Conservation (phyloP, 2,797 vertebrate species). For the Masticophis lateralis region DNA sequence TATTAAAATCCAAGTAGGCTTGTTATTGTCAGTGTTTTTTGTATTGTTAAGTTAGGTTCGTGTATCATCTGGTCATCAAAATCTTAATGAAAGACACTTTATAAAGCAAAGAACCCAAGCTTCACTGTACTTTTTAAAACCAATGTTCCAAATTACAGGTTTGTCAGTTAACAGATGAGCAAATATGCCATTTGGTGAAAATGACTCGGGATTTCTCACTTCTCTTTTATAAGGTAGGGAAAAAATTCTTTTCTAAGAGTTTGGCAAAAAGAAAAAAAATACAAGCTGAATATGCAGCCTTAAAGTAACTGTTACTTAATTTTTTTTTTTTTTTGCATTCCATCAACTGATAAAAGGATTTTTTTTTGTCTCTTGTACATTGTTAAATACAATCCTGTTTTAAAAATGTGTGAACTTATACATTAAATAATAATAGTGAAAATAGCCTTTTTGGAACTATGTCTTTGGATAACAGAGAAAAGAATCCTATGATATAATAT, state of each 20-base stretch:
- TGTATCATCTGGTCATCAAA: neutral
- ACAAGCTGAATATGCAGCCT: neutral
- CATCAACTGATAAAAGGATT: neutral
- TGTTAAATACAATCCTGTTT: neutral
- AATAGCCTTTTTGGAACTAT: neutral
- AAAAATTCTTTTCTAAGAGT: neutral
- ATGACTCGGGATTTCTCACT: slow-evolving; percentile 88
- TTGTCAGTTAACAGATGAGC: slow-evolving; percentile 78
- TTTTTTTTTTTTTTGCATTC: neutral
- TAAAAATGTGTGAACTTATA: neutral
- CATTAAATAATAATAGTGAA: neutral
- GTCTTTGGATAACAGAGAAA: neutral
- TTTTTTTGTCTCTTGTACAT: neutral
- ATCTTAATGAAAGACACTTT: neutral
- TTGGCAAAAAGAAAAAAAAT: neutral
- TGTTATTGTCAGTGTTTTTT: neutral
- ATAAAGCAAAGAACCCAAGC: neutral
- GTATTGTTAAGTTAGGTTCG: neutral
- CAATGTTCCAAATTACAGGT: slow-evolving; percentile 71
- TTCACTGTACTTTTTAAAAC: neutral
- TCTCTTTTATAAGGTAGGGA: slow-evolving; percentile 90
- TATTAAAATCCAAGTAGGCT: neutral
- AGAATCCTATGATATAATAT: neutral
- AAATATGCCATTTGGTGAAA: slow-evolving; percentile 83
- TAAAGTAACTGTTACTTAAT: slow-evolving; percentile 26